phyloP scores from a whole-genome alignment of 2,888 invertebrate species.

The Linnaemya tessellans region DNA sequence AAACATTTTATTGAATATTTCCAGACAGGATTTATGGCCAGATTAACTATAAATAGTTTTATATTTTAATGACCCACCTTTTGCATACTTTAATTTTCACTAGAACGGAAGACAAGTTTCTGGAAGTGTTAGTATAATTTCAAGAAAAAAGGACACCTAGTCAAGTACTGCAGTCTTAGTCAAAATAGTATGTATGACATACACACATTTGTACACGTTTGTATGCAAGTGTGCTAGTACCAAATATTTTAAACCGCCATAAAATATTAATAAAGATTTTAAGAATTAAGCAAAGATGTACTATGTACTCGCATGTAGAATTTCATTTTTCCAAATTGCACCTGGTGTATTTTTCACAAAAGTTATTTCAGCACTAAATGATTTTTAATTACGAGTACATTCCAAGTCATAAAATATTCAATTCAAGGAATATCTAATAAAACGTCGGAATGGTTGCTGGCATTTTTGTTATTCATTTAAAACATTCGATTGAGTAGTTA shows the following conservation, averaged over 20 bases:
- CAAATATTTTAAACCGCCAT: not conserved
- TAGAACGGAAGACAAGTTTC: not conserved
- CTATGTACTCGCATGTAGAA: too few relatives aligned
- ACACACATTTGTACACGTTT: too few relatives aligned
- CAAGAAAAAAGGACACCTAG: not conserved
- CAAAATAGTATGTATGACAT: too few relatives aligned
- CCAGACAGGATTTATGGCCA: too few relatives aligned
- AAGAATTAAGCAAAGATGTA: not conserved
- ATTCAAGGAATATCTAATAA: conserved; percentile 5
- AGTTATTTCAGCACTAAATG: conserved; percentile 19
- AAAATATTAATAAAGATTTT: conserved; percentile 40
- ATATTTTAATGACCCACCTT: conserved; percentile 20
- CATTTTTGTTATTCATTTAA: too few relatives aligned
- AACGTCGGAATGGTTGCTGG: too few relatives aligned
- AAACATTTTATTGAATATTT: too few relatives aligned
- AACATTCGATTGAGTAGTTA: too few relatives aligned
- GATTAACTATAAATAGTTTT: not conserved
- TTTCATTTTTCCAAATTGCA: not conserved
- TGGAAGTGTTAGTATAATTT: not conserved
- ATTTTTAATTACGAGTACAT: conserved; percentile 37
- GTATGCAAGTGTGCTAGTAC: not conserved
- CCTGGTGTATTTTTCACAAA: not conserved
- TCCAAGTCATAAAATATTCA: conserved; percentile 13
- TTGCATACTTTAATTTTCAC: conserved; percentile 22
- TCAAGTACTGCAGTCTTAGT: not conserved